Evolutionary conservation across 2,113 vertebrate genomes (phyloP), one percentile per base, ranked within the genome.

Genomic region (Pavo muticus): DNA sequence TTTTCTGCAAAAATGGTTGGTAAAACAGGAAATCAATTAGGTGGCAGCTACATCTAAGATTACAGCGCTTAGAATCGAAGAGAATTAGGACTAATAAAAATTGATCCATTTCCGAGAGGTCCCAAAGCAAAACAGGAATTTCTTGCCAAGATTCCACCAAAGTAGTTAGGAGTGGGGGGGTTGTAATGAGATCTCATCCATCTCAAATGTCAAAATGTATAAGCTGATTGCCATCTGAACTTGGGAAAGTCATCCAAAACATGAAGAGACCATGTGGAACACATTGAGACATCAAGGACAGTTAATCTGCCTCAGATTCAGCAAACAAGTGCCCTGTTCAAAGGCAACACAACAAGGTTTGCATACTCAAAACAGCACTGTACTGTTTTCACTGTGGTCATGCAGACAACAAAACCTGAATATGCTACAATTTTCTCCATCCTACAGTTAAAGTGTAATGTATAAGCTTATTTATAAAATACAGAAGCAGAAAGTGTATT

Each of bases 51-150:
- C 12, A 35, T 3, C 42, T 42, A 54, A 56, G 29, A 47, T 45
- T 9, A 52, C 20, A 5, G 29, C 69, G 86, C 54, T 94, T 40
- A 17, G 29, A 30, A 47, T 14, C 40, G 85, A 70, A 29, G 7
- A 88, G 5, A 72, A 88, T 8, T 45, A 23, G 35, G 83, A 90
- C 8, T 1, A 27, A 60, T 29, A 35, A 52, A 44, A 75, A 44
- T 1, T 2, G 14, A 10, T 17, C 2, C 0, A 18, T 15, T 67
- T 76, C 42, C 42, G 40, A 80, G 91, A 83, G 0, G 0, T 67
- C 24, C n/a, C 65, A 59, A 71, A 83, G 24, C 6, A 61, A 65
- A 93, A 7, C 40, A 52, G 14, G 14, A n/a, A 61, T 40, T 93
- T 91, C n/a, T 61, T 67, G 30, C 9, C 48, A 21, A 82, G 19